These are phyloP conservation scores for Eupithecia dodoneata DNA, from an alignment of 2,888 invertebrate species.

Conservation along the genomic window DNA sequence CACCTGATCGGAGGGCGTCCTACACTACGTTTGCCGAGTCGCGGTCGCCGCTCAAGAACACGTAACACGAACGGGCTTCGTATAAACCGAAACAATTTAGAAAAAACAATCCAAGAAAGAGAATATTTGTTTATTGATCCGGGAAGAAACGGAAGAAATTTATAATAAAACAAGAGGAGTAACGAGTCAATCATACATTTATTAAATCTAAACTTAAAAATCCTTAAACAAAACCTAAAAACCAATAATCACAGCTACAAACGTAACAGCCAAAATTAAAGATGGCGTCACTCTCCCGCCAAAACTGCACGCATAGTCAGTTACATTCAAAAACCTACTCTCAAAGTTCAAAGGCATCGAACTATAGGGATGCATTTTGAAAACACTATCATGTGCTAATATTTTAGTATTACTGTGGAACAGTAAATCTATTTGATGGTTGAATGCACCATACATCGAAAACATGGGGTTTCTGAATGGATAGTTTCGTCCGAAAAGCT, in stretches of 20 bases:
- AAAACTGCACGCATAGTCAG: conserved; percentile 56
- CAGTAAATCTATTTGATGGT: conserved; percentile 85
- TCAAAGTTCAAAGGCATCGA: conserved; percentile 74
- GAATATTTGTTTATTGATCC: no score
- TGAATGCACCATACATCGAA: conserved; percentile 88
- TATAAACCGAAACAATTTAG: no score
- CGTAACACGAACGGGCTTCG: no score
- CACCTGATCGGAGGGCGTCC: no score
- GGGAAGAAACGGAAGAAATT: not conserved
- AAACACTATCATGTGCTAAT: conserved; percentile 60
- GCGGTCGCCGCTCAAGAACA: no score
- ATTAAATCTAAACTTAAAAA: not conserved
- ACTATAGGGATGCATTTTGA: conserved; percentile 65
- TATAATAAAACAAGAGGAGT: not conserved
- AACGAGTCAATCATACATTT: not conserved
- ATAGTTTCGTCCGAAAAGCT: conserved; percentile 86
- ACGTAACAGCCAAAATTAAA: conserved; percentile 52
- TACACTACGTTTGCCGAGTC: no score
- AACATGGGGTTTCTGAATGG: conserved; percentile 85
- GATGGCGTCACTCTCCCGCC: conserved; percentile 55
- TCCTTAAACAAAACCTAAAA: conserved; percentile 15
- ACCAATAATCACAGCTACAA: conserved; percentile 50
- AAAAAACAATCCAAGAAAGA: no score
- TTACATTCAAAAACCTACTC: conserved; percentile 55
- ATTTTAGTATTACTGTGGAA: conserved; percentile 85